These are phyloP conservation scores for Gymnocheta viridis DNA, from an alignment of 2,888 invertebrate genomes.

Conservation along the genomic window DNA sequence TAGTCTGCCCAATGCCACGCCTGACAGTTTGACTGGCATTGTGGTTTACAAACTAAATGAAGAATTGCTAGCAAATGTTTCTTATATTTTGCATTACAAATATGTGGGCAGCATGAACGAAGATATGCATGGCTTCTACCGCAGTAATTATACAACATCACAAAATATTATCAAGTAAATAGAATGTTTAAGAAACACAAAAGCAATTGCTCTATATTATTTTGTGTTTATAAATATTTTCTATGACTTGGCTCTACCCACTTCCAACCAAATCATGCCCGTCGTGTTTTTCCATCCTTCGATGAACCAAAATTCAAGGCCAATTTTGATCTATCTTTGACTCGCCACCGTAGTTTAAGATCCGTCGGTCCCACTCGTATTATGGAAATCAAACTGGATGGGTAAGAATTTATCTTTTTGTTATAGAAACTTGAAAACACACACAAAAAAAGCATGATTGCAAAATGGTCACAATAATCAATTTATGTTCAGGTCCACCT, in stretches of 20 bases:
- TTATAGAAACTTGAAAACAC: no score
- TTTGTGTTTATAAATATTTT: no score
- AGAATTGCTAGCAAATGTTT: conserved; percentile 75
- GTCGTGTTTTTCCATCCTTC: conserved; percentile 90
- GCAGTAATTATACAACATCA: conserved; percentile 79
- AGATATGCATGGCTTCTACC: conserved; percentile 83
- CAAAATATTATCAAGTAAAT: conserved; percentile 79
- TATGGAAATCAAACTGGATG: conserved; percentile 34
- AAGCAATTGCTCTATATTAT: background rate
- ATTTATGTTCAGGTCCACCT: no score
- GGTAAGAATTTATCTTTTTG: conserved; percentile 76
- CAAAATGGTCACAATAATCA: no score
- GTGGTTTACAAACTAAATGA: conserved; percentile 80
- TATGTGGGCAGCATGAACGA: conserved; percentile 83
- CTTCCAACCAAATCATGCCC: conserved; percentile 86
- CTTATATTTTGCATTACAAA: conserved; percentile 82
- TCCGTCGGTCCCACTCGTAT: conserved; percentile 75
- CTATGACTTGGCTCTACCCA: conserved; percentile 86
- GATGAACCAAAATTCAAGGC: conserved; percentile 90
- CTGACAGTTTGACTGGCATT: conserved; percentile 80
- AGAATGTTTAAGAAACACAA: background rate
- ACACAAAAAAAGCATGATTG: no score
- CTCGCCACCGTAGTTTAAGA: conserved; percentile 77
- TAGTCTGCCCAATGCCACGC: conserved; percentile 70
- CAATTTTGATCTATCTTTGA: conserved; percentile 83